These are phyloP conservation scores for Herminia tarsipennalis DNA, from an alignment of 2,888 invertebrate genomes.

Conservation along the genomic window DNA sequence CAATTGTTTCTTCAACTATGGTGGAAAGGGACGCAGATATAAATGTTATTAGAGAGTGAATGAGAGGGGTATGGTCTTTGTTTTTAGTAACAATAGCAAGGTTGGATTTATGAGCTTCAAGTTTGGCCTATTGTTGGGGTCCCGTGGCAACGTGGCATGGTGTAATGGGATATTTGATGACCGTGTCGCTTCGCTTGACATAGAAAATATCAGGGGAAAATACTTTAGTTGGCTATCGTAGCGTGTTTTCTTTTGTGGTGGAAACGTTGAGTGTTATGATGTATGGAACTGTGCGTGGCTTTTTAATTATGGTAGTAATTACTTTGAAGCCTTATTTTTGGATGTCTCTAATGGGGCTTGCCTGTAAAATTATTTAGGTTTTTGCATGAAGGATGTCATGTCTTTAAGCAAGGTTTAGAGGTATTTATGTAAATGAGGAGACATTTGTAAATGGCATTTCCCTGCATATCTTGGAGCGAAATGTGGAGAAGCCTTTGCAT, in stretches of 20 bases:
- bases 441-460: too few relatives aligned
- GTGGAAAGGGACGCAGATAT: constrained; percentile 17
- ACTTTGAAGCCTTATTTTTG: too few relatives aligned
- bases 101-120: constrained; percentile 48
- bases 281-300: constrained; percentile 18
- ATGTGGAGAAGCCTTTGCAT: too few relatives aligned
- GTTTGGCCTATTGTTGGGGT: constrained; percentile 49
- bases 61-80: constrained; percentile 34
- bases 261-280: too few relatives aligned
- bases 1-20: constrained; percentile 16
- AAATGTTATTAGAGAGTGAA: not conserved
- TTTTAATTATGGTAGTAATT: not conserved
- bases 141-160: constrained; percentile 29
- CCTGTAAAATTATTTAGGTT: too few relatives aligned
- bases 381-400: too few relatives aligned
- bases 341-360: too few relatives aligned
- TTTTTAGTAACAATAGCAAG: constrained; percentile 52
- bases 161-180: constrained; percentile 36
- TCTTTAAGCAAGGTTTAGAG: too few relatives aligned
- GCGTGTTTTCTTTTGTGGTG: constrained; percentile 19
- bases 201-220: constrained; percentile 33
- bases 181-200: constrained; percentile 14
- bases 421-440: too few relatives aligned
- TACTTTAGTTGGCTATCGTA: constrained; percentile 22
- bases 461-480: too few relatives aligned